Evolutionary conservation across 2,797 vertebrate species (phyloP).

Genomic region (Thunnus albacares): DNA sequence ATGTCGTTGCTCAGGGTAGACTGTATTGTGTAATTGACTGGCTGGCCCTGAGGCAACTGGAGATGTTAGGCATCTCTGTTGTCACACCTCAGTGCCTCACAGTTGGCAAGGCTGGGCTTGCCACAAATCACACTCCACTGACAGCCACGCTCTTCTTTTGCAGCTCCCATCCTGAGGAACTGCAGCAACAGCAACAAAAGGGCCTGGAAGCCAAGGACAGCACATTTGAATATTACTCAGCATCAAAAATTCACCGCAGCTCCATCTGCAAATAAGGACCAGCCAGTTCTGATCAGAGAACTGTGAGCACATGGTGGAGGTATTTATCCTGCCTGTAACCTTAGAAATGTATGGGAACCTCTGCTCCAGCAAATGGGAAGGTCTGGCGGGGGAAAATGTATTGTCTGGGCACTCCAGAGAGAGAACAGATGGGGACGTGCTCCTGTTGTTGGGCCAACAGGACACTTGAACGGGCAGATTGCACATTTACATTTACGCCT

Average conservation of each 20-base stretch:
- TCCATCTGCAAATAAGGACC: conserved; percentile 59
- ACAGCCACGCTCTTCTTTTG: conserved; percentile 73
- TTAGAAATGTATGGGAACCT: conserved; percentile 67
- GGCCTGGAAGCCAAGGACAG: conserved; percentile 57
- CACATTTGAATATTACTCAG: conserved; percentile 74
- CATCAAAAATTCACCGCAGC: conserved; percentile 37
- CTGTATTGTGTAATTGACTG: conserved; percentile 84
- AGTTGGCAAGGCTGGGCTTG: conserved; percentile 83
- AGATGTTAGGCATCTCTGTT: conserved; percentile 80
- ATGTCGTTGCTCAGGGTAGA: conserved; percentile 76
- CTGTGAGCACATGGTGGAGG: conserved; percentile 66
- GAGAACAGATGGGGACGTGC: conserved; percentile 94
- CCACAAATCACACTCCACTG: conserved; percentile 81
- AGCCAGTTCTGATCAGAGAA: conserved; percentile 56
- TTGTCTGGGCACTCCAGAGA: conserved; percentile 87
- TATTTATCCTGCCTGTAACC: conserved; percentile 70
- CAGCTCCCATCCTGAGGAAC: conserved; percentile 62
- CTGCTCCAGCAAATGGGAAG: conserved; percentile 71
- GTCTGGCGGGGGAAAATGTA: conserved; percentile 73
- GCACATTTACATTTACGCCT: conserved; percentile 94
- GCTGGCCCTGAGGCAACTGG: conserved; percentile 82
- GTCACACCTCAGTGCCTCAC: conserved; percentile 84
- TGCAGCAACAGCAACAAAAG: conserved; percentile 69
- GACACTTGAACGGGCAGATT: conserved; percentile 90
- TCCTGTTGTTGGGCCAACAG: conserved; percentile 90